Evolutionary conservation across 1,140 invertebrate genomes (phyloP).

Genomic region (Elysia chlorotica): DNA sequence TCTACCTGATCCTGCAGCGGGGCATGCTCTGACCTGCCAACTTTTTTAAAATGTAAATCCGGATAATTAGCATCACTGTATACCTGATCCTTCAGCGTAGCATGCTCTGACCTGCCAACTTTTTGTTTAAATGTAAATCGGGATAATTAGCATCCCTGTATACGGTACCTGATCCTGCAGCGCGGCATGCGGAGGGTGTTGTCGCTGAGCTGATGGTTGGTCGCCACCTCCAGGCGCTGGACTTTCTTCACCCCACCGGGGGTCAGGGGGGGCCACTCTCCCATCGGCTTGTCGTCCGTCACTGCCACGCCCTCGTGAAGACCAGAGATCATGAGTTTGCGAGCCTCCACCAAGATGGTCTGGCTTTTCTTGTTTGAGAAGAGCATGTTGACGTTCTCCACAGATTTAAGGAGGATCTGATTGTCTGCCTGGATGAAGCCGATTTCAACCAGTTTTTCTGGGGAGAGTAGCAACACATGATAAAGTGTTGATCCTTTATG

Average conservation of each 20-base stretch:
- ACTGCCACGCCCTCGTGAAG: constrained; percentile 76
- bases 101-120: too few species aligned
- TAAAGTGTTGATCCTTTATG: neutral
- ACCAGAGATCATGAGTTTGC: constrained; percentile 79
- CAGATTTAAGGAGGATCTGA: constrained; percentile 70
- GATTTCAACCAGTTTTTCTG: constrained; percentile 64
- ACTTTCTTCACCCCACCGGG: constrained; percentile 14
- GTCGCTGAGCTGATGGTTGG: constrained; percentile 42
- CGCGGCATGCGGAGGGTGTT: constrained; percentile 59
- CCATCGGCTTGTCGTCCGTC: constrained; percentile 46
- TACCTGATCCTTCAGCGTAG: too few species aligned
- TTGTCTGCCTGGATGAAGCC: constrained; percentile 61
- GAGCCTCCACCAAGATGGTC: constrained; percentile 73
- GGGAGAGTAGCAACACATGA: too few species aligned
- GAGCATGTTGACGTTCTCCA: constrained; percentile 76
- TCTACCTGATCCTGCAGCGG: too few species aligned
- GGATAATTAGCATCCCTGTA: too few species aligned
- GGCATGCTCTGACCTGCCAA: too few species aligned
- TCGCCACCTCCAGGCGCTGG: constrained; percentile 30
- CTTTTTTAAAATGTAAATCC: too few species aligned
- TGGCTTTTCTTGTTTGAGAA: constrained; percentile 81
- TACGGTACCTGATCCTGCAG: constrained; percentile 73
- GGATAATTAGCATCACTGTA: too few species aligned
- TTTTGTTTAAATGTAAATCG: too few species aligned
- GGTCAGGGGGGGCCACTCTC: constrained; percentile 35